A percentile compares a stretch with the other conserved stretches of the same genome.
Evolutionary conservation across 2,113 vertebrate genomes (phyloP).

Genomic region (Podilymbus podiceps): DNA sequence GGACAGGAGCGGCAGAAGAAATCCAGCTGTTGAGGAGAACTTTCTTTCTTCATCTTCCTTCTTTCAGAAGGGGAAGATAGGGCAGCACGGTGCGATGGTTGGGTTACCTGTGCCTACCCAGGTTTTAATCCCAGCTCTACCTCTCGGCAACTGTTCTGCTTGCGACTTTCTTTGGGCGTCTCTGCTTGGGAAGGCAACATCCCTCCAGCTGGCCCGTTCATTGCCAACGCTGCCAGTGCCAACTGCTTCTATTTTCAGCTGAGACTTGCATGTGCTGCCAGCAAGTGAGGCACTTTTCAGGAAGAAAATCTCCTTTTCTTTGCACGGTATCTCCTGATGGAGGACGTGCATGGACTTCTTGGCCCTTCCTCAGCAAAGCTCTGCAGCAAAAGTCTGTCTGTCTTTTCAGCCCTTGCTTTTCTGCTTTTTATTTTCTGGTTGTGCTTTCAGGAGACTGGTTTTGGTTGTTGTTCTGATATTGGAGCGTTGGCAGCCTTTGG

Average conservation of each 20-base stretch:
- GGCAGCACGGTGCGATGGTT: fast-evolving
- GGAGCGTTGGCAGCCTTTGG: background rate
- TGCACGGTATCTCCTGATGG: background rate
- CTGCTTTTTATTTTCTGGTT: background rate
- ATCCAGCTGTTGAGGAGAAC: background rate
- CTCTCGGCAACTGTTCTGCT: background rate
- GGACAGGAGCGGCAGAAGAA: background rate
- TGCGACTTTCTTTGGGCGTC: background rate
- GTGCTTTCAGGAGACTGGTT: background rate
- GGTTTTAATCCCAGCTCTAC: background rate
- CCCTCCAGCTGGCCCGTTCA: background rate
- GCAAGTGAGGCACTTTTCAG: background rate
- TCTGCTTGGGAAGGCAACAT: background rate
- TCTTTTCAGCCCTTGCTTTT: background rate
- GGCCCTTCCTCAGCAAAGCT: background rate
- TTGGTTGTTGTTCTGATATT: background rate
- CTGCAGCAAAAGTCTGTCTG: background rate
- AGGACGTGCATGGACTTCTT: fast-evolving
- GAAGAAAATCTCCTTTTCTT: background rate
- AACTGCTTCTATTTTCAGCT: background rate
- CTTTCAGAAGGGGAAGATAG: background rate
- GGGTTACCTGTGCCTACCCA: background rate
- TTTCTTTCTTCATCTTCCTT: background rate
- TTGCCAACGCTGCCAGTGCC: background rate
- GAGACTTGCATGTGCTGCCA: background rate